Evolutionary conservation across 2,113 vertebrate genomes (phyloP).

Genomic region (Barbus barbus): DNA sequence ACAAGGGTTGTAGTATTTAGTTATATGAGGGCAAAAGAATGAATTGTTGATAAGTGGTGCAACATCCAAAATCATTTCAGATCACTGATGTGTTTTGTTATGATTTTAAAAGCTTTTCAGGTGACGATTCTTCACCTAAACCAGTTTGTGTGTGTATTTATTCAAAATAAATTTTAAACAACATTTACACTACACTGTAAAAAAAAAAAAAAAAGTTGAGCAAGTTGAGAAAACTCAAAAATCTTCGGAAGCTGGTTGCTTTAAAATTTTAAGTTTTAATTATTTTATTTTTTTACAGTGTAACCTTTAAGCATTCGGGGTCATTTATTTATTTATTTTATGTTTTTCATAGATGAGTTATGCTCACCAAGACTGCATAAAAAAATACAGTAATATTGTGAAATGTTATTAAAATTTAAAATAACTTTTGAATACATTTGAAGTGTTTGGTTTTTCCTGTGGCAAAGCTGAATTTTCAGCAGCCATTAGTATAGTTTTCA

Average conservation of each 20-base stretch:
- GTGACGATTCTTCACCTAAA: neutral
- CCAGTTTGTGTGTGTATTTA: neutral
- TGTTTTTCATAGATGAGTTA: neutral
- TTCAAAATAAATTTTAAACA: neutral
- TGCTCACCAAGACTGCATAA: neutral
- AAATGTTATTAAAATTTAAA: neutral
- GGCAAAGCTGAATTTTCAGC: neutral
- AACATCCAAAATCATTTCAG: neutral
- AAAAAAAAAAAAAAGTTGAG: no score
- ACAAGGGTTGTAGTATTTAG: neutral
- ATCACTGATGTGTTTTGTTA: neutral
- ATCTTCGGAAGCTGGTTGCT: no score
- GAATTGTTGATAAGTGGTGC: neutral
- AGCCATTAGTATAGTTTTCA: neutral
- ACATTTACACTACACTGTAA: no score
- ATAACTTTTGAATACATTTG: neutral
- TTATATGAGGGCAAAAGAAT: neutral
- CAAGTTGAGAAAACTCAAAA: no score
- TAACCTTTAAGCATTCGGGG: neutral
- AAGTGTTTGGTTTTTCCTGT: neutral
- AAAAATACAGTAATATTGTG: neutral
- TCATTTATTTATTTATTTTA: neutral
- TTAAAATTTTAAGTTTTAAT: no score
- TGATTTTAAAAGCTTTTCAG: neutral
- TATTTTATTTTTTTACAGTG: no score